Evolutionary conservation across 2,113 vertebrate species (phyloP), one percentile per base, ranked within the genome.

Genomic region (Madoqua kirkii): DNA sequence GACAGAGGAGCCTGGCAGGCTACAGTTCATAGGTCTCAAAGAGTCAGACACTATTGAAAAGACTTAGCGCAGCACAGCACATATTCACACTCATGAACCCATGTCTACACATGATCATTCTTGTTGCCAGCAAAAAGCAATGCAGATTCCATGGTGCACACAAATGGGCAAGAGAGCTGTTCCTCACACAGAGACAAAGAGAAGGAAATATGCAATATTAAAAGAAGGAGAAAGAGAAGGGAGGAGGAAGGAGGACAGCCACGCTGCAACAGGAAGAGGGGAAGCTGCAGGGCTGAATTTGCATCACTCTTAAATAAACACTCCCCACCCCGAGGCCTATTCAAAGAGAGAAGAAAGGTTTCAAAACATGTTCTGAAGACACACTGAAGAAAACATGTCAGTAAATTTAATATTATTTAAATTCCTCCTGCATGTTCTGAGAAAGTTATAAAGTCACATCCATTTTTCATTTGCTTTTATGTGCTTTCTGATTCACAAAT

Each of bases 401-500:
- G 67, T 40, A 57, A 93, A 94, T 45, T 89, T 57, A 93, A 64
- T 62, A 67, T 55, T 84, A 74, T 52, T 91, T 91, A 93, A 85
- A 92, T 88, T 96, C 87, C 36, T 91, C 64, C 29, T 82, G 45
- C 31, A 36, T 82, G 50, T 88, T 86, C 31, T 67, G 29, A 78
- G 57, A 93, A 17, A 76, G 16, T 64, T 87, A 64, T 19, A 88
- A 25, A 95, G 95, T 95, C 85, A 90, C 13, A 71, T 10, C 19
- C 12, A n/a, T 31, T 90, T 96, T 93, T 59, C 45, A 36, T 86
- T 94, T 81, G 67, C 31, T 93, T 97, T 86, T 84, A 92, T 82
- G 96, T 88, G 85, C 33, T 76, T 78, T 87, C 48, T 94, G 89
- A 96, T 93, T 93, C 40, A 86, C 36, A 90, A 88, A 84, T 67